Conservation (phyloP, 2,888 invertebrate species). For the Empis livida region DNA sequence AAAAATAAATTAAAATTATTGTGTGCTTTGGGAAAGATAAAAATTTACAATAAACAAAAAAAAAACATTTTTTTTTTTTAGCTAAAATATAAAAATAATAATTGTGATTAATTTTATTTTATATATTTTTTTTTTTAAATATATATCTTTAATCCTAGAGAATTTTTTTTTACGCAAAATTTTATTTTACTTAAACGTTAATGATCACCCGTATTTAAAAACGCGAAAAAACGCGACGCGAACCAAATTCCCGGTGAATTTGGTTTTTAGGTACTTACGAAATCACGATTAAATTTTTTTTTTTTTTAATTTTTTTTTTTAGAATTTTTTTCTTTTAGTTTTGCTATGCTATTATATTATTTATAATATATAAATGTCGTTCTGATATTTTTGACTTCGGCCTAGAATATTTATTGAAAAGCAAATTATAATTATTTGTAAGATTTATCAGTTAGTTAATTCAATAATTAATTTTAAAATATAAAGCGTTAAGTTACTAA, state of each 20-base stretch:
- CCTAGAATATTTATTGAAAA: no score
- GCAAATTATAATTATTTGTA: no score
- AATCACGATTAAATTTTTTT: conserved; percentile 31
- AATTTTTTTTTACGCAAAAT: conserved; percentile 1
- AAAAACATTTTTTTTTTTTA: no score
- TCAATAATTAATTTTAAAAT: no score
- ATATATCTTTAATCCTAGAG: neutral
- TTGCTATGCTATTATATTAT: no score
- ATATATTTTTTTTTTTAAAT: neutral
- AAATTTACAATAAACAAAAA: neutral
- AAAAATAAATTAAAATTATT: no score
- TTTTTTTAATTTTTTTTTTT: conserved; percentile 3
- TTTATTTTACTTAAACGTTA: conserved; percentile 24
- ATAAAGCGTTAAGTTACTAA: no score
- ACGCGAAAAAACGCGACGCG: conserved; percentile 35
- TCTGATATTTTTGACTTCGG: no score
- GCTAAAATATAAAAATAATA: neutral
- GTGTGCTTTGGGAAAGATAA: no score
- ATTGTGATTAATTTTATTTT: neutral
- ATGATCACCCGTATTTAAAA: conserved; percentile 35
- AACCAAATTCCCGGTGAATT: conserved; percentile 38
- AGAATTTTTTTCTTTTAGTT: neutral
- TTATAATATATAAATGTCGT: no score
- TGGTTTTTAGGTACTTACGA: conserved; percentile 39
- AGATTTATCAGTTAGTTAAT: no score